Evolutionary conservation across 35 echinoderm and acorn worm genomes (phyloP), one percentile per base, ranked within the genome.

Genomic region (Ptychodera flava): DNA sequence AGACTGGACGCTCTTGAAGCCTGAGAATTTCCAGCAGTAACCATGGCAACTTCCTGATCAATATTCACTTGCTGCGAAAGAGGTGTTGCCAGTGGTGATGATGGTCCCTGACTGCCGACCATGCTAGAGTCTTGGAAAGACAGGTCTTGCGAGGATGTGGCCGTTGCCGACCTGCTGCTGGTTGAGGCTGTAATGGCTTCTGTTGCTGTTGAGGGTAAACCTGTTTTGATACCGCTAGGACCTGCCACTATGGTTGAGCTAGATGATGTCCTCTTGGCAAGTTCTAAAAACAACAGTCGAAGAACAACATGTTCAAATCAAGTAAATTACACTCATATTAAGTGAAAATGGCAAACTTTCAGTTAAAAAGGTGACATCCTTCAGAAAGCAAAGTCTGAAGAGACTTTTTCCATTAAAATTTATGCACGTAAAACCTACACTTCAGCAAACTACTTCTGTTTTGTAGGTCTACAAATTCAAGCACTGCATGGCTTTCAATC

Each of bases 201-300:
- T 83, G 91, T 53, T 29, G 96, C 53, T 53, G 82, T 97, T 15
- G 91, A 85, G 36, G 89, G 38, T 78, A 85, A 83, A 15, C 92
- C 91, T 34, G 91, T 93, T 1, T 93, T 88, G 88, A 99, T 94
- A 29, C 96, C 96, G 78, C 96, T 99, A 27, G 96, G 96, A 78
- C 96, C 96, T 35, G 96, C 96, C 16, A 92, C 89, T 30, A 99
- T 99, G 22, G 96, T 91, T 38, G 93, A 88, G 85, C 92, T 99
- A 53, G 91, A 90, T 30, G 87, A 87, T 80, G 84, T 37, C 30
- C 80, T 85, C 82, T 99, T 86, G 77, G 45, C 45, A 64, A 64
- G 45, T 64, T 64, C 45, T 64, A 22, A 64, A 64, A 64, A n/a
- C n/a, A n/a, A n/a, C n/a, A n/a, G n/a, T n/a, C n/a, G n/a, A n/a